A percentile compares a stretch with the other conserved stretches of the same genome.
phyloP scores from a whole-genome alignment of 2,113 vertebrate species.

The Passer montanus region DNA sequence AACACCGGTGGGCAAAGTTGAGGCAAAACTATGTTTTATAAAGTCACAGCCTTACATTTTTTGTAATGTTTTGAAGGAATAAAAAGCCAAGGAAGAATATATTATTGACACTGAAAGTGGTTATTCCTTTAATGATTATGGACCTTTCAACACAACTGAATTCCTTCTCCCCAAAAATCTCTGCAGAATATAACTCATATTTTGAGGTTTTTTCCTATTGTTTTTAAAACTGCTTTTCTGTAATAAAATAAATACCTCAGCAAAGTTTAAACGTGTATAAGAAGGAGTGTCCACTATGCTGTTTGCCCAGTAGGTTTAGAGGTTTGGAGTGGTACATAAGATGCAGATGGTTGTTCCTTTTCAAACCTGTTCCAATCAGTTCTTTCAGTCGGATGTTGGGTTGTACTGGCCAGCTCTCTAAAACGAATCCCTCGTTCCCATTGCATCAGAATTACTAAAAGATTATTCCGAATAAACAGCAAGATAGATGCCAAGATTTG shows the following conservation, averaged over 20 bases:
- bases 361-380: neutral
- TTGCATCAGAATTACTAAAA: neutral
- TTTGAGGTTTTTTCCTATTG: slow-evolving; percentile 14
- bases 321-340: neutral
- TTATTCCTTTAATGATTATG: slow-evolving; percentile 23
- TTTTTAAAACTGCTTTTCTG: slow-evolving; percentile 45
- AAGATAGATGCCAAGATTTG: neutral
- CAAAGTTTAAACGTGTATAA: slow-evolving; percentile 41
- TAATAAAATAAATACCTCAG: slow-evolving; percentile 70
- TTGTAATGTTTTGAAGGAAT: slow-evolving; percentile 54
- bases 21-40: slow-evolving; percentile 3
- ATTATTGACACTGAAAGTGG: neutral
- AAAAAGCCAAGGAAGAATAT: slow-evolving; percentile 42
- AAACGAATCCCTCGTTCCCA: neutral
- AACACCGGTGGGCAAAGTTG: neutral
- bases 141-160: neutral
- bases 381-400: neutral
- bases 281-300: neutral
- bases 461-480: neutral
- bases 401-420: neutral
- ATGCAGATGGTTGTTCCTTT: slow-evolving; percentile 22
- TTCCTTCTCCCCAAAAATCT: neutral
- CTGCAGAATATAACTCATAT: neutral
- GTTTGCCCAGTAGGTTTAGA: slow-evolving; percentile 53
- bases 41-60: slow-evolving; percentile 40